Percentiles rank a stretch among this genome's conserved stretches.
These are phyloP conservation scores for Allobates femoralis DNA, from an alignment of 2,797 vertebrate genomes.

Conservation along the genomic window DNA sequence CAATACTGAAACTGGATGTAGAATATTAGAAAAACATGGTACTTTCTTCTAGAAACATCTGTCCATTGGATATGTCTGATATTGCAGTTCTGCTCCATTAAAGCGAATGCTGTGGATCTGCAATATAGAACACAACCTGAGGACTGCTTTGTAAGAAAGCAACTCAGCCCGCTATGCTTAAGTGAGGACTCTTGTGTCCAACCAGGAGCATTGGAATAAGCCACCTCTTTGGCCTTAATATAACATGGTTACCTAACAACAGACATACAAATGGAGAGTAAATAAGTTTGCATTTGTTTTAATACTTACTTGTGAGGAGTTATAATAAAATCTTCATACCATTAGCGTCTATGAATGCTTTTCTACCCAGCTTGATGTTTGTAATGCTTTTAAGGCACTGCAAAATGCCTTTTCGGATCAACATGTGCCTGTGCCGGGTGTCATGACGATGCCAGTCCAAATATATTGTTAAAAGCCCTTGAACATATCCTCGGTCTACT, in stretches of 20 bases:
- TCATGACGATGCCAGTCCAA: conserved; percentile 97
- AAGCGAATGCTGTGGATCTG: no score
- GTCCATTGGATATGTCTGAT: no score
- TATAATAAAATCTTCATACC: conserved; percentile 96
- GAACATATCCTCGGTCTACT: conserved; percentile 88
- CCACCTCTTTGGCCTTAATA: background rate
- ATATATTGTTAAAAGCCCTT: conserved; percentile 86
- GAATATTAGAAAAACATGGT: background rate
- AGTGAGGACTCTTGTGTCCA: no score
- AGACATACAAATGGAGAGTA: background rate
- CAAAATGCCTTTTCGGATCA: conserved; percentile 94
- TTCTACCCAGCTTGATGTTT: conserved; percentile 93
- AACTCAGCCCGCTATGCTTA: no score
- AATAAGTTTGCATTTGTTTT: background rate
- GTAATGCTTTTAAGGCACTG: conserved; percentile 93
- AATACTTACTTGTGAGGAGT: conserved; percentile 84
- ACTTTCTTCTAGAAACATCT: no score
- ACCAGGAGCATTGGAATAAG: no score
- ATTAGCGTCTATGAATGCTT: conserved; percentile 90
- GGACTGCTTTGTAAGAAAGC: no score
- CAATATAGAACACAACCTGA: no score
- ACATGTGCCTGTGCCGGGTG: conserved; percentile 89
- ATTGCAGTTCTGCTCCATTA: no score
- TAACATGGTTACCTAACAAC: background rate
- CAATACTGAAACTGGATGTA: background rate